These are phyloP conservation scores for Gila robusta DNA, from an alignment of 2,797 vertebrate species.

Conservation along the genomic window DNA sequence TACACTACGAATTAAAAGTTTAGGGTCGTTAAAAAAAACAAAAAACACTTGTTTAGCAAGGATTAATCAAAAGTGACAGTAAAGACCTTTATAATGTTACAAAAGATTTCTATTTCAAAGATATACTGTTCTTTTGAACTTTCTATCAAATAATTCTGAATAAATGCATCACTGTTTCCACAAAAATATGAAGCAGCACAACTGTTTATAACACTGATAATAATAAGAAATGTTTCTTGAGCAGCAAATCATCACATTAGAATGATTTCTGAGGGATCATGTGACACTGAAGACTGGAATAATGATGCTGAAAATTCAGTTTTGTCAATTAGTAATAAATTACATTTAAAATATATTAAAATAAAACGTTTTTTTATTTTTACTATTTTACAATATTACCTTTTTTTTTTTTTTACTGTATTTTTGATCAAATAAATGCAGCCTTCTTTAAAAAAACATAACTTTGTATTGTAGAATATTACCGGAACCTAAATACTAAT, in stretches of 20 bases:
- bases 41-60: not conserved
- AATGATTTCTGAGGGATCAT: not conserved
- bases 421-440: too few species aligned
- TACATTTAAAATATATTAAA: not conserved
- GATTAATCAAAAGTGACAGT: not conserved
- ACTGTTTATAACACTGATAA: not conserved
- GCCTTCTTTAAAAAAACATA: too few species aligned
- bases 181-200: not conserved
- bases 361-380: not conserved
- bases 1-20: not conserved
- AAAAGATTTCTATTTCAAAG: not conserved
- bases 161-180: not conserved
- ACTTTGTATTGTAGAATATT: not conserved
- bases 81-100: not conserved
- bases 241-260: not conserved
- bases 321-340: not conserved
- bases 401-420: too few species aligned
- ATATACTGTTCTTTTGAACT: not conserved
- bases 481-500: not conserved
- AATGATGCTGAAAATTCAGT: not conserved
- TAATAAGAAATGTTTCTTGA: not conserved
- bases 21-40: not conserved
- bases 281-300: not conserved
- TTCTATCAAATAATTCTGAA: not conserved
- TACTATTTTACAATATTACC: not conserved